Evolutionary conservation across 2,797 vertebrate species (phyloP).

Genomic region (Alfaro cultratus): DNA sequence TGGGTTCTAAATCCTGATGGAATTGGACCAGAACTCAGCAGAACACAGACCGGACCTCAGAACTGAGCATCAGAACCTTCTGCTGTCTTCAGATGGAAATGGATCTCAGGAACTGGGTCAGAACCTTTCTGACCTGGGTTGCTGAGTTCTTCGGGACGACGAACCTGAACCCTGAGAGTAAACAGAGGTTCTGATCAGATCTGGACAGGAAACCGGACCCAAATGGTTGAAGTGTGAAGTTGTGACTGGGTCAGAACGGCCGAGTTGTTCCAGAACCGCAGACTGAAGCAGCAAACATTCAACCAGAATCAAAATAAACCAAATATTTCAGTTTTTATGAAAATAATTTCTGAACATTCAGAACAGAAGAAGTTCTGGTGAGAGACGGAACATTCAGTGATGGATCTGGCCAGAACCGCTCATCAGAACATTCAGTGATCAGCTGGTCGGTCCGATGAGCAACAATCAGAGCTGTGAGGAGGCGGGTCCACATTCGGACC

Average conservation of each 20-base stretch:
- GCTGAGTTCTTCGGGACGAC: not conserved
- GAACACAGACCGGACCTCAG: not conserved
- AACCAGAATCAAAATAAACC: not conserved
- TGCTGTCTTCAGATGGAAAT: not conserved
- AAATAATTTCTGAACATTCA: not conserved
- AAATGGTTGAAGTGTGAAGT: not conserved
- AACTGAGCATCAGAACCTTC: not conserved
- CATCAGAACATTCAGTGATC: constrained; percentile 20
- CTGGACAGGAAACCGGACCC: not conserved
- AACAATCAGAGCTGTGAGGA: constrained; percentile 51
- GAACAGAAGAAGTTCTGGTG: not conserved
- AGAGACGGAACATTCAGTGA: not conserved
- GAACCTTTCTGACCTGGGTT: not conserved
- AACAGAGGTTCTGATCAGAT: not conserved
- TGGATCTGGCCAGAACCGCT: no score
- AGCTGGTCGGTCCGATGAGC: constrained; percentile 9
- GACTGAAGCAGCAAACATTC: not conserved
- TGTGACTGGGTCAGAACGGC: not conserved
- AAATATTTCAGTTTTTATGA: not conserved
- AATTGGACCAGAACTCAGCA: not conserved
- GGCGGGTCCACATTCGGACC: constrained; percentile 36
- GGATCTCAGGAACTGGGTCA: not conserved
- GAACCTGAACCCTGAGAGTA: not conserved
- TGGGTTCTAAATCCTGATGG: not conserved
- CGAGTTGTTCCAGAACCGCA: not conserved